phyloP scores from a whole-genome alignment of 2,888 invertebrate genomes.

The Leptogaster cylindrica region DNA sequence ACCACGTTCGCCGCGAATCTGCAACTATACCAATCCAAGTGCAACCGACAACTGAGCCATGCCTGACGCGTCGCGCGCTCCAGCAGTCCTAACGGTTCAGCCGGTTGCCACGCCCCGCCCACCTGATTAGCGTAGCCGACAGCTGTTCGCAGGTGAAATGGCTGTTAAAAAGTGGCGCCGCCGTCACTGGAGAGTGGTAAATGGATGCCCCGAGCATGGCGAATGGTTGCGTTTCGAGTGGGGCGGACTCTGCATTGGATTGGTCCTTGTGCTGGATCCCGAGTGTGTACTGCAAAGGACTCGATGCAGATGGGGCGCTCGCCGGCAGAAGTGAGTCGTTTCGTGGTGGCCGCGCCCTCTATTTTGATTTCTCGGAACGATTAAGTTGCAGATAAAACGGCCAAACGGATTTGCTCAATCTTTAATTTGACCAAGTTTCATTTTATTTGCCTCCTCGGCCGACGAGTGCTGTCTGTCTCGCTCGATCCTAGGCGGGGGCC shows the following conservation, averaged over 20 bases:
- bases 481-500: constrained; percentile 1
- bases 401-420: constrained; percentile 47
- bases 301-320: background rate
- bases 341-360: constrained; percentile 36
- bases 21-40: constrained; percentile 57
- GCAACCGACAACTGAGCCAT: constrained; percentile 54
- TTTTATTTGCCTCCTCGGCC: constrained; percentile 30
- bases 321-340: background rate
- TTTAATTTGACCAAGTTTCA: constrained; percentile 43
- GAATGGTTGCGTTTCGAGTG: constrained; percentile 4
- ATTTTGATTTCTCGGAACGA: constrained; percentile 48
- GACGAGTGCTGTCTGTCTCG: constrained; percentile 24
- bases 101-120: constrained; percentile 1
- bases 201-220: constrained; percentile 37
- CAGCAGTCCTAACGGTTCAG: too few species aligned
- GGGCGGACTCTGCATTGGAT: constrained; percentile 11
- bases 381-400: constrained; percentile 45
- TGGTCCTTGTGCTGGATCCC: background rate
- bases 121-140: background rate
- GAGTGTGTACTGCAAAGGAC: background rate
- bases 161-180: background rate
- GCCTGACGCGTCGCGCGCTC: constrained; percentile 15
- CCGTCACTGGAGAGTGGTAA: constrained; percentile 22
- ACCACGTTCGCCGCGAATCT: constrained; percentile 48
- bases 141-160: background rate